phyloP scores from a whole-genome alignment of 2,888 invertebrate genomes.

The Conops quadrifasciatus region DNA sequence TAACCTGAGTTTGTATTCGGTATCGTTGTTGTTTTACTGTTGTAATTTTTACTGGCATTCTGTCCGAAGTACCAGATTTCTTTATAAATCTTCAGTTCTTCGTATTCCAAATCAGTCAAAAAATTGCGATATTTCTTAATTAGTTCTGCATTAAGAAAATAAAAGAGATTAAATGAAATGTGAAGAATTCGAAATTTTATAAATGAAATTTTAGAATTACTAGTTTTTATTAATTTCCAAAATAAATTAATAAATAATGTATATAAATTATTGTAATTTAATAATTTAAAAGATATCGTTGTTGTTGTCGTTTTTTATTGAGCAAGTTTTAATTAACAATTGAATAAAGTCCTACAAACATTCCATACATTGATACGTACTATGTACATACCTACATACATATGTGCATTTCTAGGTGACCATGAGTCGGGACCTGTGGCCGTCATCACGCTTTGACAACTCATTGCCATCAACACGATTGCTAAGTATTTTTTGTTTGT shows the following conservation, averaged over 20 bases:
- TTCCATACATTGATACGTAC: too few relatives aligned
- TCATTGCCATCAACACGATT: not conserved
- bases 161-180: conserved; percentile 6
- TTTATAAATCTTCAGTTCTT: conserved; percentile 89
- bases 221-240: not conserved
- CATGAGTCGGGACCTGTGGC: too few relatives aligned
- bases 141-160: conserved; percentile 73
- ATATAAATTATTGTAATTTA: not conserved
- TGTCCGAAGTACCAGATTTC: conserved; percentile 95
- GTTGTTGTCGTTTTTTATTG: not conserved
- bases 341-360: too few relatives aligned
- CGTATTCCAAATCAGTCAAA: conserved; percentile 88
- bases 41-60: conserved; percentile 85
- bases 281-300: too few relatives aligned
- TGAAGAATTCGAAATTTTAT: not conserved
- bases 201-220: too few relatives aligned
- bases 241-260: not conserved
- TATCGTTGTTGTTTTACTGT: conserved; percentile 78
- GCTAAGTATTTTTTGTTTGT: not conserved
- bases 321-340: not conserved
- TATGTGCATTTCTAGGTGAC: too few relatives aligned
- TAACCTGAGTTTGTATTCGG: conserved; percentile 86
- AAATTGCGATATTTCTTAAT: conserved; percentile 84
- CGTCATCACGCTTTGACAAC: not conserved
- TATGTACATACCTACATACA: too few relatives aligned